phyloP scores from a whole-genome alignment of 2,797 vertebrate species.

The Garrulus glandarius region DNA sequence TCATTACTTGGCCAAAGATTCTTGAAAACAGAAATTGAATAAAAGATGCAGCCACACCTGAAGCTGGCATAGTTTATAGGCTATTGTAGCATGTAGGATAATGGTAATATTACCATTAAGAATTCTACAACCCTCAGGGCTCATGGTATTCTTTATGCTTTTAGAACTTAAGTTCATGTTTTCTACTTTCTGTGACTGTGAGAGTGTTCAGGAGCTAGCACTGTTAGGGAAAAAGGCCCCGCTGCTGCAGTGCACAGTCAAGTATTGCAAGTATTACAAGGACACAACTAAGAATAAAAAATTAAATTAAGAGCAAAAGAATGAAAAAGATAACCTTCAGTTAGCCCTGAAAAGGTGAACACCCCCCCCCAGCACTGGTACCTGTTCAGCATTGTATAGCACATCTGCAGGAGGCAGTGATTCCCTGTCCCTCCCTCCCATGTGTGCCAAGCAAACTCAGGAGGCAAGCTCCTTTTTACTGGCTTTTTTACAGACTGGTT shows the following conservation, averaged over 20 bases:
- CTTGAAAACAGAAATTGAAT: background rate
- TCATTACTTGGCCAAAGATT: background rate
- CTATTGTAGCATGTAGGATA: background rate
- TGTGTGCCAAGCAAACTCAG: background rate
- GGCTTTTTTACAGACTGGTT: background rate
- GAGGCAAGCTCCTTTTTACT: background rate
- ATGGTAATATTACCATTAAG: background rate
- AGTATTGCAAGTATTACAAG: background rate
- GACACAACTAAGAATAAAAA: background rate
- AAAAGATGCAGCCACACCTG: background rate
- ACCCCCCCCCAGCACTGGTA: background rate
- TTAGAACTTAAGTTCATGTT: background rate
- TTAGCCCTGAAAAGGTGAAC: background rate
- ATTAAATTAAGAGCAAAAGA: background rate
- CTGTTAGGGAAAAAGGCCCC: background rate
- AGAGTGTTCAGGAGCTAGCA: background rate
- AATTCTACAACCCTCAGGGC: background rate
- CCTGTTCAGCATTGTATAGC: background rate
- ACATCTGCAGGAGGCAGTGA: background rate
- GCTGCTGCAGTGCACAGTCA: background rate
- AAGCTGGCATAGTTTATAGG: background rate
- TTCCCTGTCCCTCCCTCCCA: background rate
- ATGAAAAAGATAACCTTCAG: background rate
- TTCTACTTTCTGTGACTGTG: background rate
- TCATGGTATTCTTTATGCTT: background rate